These are phyloP conservation scores for Pachypanchax playfairii DNA, from an alignment of 2,113 vertebrate genomes.

Conservation along the genomic window DNA sequence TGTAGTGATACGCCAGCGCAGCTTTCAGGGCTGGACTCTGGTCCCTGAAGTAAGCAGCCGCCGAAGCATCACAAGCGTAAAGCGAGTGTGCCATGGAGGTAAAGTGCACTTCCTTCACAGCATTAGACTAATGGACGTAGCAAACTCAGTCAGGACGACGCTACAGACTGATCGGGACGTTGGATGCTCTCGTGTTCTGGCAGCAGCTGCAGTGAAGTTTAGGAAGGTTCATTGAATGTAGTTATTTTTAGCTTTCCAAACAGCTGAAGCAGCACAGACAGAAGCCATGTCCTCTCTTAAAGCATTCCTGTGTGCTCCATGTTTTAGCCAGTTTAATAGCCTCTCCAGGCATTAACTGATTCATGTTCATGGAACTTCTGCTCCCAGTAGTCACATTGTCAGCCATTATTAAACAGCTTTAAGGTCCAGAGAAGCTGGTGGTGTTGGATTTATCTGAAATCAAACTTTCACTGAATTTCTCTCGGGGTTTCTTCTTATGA, in stretches of 20 bases:
- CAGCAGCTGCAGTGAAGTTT: conserved; percentile 16
- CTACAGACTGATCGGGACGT: background rate
- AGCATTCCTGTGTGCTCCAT: conserved; percentile 36
- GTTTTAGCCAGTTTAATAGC: conserved; percentile 4
- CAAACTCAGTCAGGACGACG: conserved; percentile 5
- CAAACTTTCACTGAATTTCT: conserved; percentile 1
- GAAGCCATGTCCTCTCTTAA: conserved; percentile 24
- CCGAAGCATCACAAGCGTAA: conserved; percentile 54
- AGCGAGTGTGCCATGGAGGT: conserved; percentile 72
- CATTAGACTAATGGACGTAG: background rate
- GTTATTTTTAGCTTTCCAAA: conserved; percentile 73
- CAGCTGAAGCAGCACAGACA: conserved; percentile 65
- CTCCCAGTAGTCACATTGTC: background rate
- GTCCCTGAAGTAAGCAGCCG: conserved; percentile 34
- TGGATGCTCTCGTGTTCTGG: conserved; percentile 21
- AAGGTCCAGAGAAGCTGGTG: background rate
- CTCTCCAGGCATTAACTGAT: conserved; percentile 24
- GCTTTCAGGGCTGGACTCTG: conserved; percentile 21
- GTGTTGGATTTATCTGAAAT: background rate
- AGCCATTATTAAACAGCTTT: background rate
- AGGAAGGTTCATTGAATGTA: conserved; percentile 13
- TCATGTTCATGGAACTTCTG: conserved; percentile 25
- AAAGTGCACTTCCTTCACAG: conserved; percentile 58
- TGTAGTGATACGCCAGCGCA: conserved; percentile 32
- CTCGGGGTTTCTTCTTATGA: background rate